phyloP scores from a whole-genome alignment of 1,140 invertebrate genomes.

The Drosophila navojoa region DNA sequence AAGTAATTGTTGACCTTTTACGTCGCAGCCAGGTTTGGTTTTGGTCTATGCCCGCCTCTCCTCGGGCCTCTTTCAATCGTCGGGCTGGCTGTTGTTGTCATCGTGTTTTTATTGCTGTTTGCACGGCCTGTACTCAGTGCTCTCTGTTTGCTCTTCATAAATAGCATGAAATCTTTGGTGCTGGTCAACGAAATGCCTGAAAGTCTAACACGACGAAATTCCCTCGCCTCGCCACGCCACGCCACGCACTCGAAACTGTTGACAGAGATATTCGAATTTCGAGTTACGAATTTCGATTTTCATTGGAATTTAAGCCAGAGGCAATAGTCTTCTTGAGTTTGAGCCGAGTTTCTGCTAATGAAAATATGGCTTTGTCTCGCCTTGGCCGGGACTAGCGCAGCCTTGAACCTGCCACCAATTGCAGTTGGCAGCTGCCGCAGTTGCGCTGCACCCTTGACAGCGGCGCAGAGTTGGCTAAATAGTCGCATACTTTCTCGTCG shows the following conservation, averaged over 20 bases:
- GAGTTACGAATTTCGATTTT: slow-evolving; percentile 67
- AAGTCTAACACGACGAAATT: slow-evolving; percentile 76
- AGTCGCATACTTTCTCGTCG: slow-evolving; percentile 75
- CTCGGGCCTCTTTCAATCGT: slow-evolving; percentile 54
- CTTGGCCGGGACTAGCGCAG: neutral
- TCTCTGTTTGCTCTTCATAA: slow-evolving; percentile 77
- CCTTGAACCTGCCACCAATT: slow-evolving; percentile 52
- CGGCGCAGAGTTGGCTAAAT: slow-evolving; percentile 38
- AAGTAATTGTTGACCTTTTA: slow-evolving; percentile 83
- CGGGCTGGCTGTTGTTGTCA: slow-evolving; percentile 51
- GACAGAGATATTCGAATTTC: slow-evolving; percentile 71
- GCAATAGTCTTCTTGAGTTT: neutral
- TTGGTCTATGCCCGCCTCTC: slow-evolving; percentile 44
- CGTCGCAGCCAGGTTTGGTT: slow-evolving; percentile 71
- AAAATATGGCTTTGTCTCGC: neutral
- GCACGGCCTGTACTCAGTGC: slow-evolving; percentile 65
- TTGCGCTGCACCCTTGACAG: slow-evolving; percentile 25
- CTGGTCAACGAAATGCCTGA: slow-evolving; percentile 78
- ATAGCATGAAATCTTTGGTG: slow-evolving; percentile 78
- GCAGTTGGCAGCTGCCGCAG: slow-evolving; percentile 54
- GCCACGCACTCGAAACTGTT: slow-evolving; percentile 45
- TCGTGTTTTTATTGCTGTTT: slow-evolving; percentile 82
- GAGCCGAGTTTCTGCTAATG: neutral
- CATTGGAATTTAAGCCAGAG: slow-evolving; percentile 67
- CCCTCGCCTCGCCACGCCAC: slow-evolving; percentile 48